These are phyloP conservation scores for Forpus xanthops DNA, from an alignment of 2,797 vertebrate genomes.

Conservation along the genomic window DNA sequence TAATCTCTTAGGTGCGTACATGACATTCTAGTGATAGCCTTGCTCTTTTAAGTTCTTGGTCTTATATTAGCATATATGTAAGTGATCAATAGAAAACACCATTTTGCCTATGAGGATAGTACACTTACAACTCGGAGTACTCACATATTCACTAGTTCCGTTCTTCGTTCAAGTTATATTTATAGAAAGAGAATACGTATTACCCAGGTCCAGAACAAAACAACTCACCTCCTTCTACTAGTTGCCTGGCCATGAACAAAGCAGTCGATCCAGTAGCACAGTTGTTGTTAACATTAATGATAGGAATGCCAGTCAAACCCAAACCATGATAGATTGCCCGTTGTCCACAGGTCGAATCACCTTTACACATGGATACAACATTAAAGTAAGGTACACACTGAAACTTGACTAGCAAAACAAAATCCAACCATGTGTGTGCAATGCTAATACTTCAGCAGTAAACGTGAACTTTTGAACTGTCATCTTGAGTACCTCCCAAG, in stretches of 20 bases:
- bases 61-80: not conserved
- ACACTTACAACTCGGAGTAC: not conserved
- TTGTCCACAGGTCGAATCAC: constrained; percentile 93
- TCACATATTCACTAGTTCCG: not conserved
- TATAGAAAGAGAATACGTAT: not conserved
- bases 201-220: not conserved
- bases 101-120: not conserved
- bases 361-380: constrained; percentile 63
- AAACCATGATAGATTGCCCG: constrained; percentile 93
- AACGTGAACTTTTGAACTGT: not conserved
- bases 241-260: constrained; percentile 90
- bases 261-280: constrained; percentile 97
- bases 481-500: not conserved
- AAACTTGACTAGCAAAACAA: not conserved
- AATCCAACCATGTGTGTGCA: not conserved
- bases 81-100: not conserved
- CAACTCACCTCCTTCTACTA: constrained; percentile 89
- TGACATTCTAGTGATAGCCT: not conserved
- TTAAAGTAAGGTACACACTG: not conserved
- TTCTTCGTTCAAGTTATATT: not conserved
- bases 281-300: constrained; percentile 97
- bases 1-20: not conserved
- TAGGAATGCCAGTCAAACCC: constrained; percentile 94
- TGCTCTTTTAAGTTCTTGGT: not conserved
- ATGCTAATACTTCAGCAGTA: not conserved